Base-by-base conservation (phyloP, 2,888 invertebrate genomes). In the Lymantria dispar region DNA sequence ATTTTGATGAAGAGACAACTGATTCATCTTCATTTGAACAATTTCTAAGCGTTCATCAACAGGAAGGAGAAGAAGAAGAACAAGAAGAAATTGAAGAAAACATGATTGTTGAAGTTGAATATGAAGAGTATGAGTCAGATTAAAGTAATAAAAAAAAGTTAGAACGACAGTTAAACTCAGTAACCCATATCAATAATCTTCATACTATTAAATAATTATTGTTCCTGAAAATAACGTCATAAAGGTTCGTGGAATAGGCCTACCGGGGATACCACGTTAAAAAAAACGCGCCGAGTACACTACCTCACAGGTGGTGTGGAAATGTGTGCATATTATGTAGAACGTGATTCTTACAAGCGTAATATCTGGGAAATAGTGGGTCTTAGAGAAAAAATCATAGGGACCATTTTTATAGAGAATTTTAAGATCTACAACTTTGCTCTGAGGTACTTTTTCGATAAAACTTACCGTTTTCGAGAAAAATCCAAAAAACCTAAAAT, bases 361-460 rank as follows among this genome's bases (percentile, higher is more conserved):
- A 36, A 56, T 53, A 50, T 57, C 51, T 57, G 13, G 40, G 44
- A 40, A 54, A 54, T 56, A 36, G 52, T 54, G 48, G 41, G 40
- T 50, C 47, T 48, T 51, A 51, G 49, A 47, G 30, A 52, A 58
- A 58, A 54, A 55, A 54, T 29, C 30, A 47, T 42, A 22, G 7
- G 46, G 40, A 54, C 37, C 36, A 58, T 58, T 58, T 52, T 54
- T 54, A 30, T 54, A 47, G 58, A 58, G 14, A 58, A 58, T 54
- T 52, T 48, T 52, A 52, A 42, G 52, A 45, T 52, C 57, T 57
- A 57, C 51, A 50, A 57, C 48, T 54, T 54, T 54, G 36, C 11
- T 43, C 40, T 49, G 45, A 45, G 14, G 44, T 54, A 52, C 36
- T 52, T 60, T 56, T 50, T 52, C 40, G 48, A 59, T 49, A 49